Percentiles rank a stretch among this genome's conserved stretches.
Evolutionary conservation across 2,113 vertebrate genomes (phyloP).

Genomic region (Poicephalus gulielmi): DNA sequence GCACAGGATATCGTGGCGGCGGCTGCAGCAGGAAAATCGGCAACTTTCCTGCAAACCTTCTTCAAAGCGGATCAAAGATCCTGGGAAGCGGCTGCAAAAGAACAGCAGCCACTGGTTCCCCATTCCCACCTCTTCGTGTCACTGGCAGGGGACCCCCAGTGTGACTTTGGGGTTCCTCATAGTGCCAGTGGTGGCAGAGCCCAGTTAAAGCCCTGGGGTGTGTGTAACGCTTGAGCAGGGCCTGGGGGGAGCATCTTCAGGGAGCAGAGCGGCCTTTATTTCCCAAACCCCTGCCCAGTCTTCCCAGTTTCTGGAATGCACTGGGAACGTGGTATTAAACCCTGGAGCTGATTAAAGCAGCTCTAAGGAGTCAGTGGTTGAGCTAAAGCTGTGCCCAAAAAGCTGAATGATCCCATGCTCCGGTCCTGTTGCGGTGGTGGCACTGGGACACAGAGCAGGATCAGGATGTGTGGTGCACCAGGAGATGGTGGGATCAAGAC

Average conservation of each 20-base stretch:
- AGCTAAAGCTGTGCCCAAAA: neutral
- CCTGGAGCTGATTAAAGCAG: neutral
- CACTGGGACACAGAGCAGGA: neutral
- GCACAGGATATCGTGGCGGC: neutral
- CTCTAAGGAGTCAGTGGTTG: neutral
- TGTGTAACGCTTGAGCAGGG: neutral
- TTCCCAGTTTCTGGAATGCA: neutral
- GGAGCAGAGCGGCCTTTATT: neutral
- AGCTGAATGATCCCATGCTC: neutral
- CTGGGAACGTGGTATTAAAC: accelerated
- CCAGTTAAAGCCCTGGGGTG: neutral
- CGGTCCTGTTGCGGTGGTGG: accelerated
- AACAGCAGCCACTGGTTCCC: neutral
- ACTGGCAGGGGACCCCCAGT: accelerated
- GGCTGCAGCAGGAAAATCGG: neutral
- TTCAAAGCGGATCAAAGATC: neutral
- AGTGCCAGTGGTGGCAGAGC: neutral
- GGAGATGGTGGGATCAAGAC: neutral
- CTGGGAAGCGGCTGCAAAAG: neutral
- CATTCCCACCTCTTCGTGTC: accelerated
- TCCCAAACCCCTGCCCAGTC: neutral
- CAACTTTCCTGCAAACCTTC: constrained; percentile 32
- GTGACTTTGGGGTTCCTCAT: neutral
- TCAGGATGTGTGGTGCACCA: neutral
- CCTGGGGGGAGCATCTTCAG: too few species aligned